A percentile compares a stretch with the other conserved stretches of the same genome.
These are phyloP conservation scores for Dipodomys spectabilis DNA, from an alignment of 2,113 vertebrate genomes.

Conservation along the genomic window DNA sequence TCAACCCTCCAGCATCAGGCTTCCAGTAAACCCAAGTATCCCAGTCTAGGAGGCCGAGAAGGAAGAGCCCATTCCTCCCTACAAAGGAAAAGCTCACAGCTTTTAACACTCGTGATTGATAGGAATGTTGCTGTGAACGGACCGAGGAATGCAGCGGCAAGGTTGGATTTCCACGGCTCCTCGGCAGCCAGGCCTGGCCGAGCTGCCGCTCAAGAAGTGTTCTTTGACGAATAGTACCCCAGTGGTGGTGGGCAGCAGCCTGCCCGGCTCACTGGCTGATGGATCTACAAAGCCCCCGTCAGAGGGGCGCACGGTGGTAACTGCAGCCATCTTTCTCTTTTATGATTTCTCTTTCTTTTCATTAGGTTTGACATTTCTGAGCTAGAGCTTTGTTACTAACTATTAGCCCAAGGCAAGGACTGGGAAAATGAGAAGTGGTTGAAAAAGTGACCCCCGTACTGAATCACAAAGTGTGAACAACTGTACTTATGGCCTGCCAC, in stretches of 20 bases:
- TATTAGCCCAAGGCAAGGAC: constrained; percentile 86
- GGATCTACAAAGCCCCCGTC: constrained; percentile 68
- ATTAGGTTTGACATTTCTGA: constrained; percentile 85
- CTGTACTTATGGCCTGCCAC: constrained; percentile 79
- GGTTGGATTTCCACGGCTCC: constrained; percentile 68
- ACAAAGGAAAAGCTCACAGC: constrained; percentile 11
- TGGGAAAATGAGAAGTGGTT: constrained; percentile 82
- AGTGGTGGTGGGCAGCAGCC: constrained; percentile 56
- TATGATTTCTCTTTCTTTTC: constrained; percentile 84
- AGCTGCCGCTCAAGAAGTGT: constrained; percentile 72
- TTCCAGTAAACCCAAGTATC: not conserved
- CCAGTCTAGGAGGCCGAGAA: not conserved
- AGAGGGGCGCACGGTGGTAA: constrained; percentile 68
- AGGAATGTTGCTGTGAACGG: not conserved
- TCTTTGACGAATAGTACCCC: constrained; percentile 82
- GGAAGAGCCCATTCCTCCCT: not conserved
- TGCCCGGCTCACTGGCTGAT: constrained; percentile 82
- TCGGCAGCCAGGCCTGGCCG: constrained; percentile 73
- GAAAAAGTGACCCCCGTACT: constrained; percentile 74
- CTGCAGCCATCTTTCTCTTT: constrained; percentile 88
- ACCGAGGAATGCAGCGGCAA: not conserved
- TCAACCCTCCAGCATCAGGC: not conserved
- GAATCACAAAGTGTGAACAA: constrained; percentile 81
- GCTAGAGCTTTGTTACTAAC: constrained; percentile 86
- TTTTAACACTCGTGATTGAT: constrained; percentile 26